phyloP scores from a whole-genome alignment of 2,113 vertebrate genomes.

The Hippolais icterina region DNA sequence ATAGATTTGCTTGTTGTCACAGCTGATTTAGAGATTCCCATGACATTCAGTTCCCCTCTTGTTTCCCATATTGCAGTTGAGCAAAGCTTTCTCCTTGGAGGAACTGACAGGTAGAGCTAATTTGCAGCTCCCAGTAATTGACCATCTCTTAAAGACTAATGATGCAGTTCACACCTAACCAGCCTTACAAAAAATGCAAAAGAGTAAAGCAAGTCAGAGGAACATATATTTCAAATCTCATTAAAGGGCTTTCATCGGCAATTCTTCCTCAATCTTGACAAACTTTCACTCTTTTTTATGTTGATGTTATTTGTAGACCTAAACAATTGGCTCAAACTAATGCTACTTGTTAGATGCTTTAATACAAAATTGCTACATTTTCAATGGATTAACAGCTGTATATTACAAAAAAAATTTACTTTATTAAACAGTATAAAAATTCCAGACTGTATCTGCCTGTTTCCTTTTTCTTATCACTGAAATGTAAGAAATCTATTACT shows the following conservation, averaged over 20 bases:
- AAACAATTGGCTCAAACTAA: neutral
- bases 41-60: neutral
- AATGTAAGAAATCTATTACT: neutral
- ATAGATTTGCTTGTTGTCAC: conserved; percentile 28
- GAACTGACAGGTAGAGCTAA: conserved; percentile 52
- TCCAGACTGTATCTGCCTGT: neutral
- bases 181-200: conserved; percentile 20
- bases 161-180: conserved; percentile 47
- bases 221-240: conserved; percentile 39
- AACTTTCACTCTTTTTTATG: conserved; percentile 2
- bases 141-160: conserved; percentile 64
- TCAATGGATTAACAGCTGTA: neutral
- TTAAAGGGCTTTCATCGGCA: conserved; percentile 20
- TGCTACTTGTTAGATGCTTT: neutral
- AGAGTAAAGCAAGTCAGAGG: conserved; percentile 29
- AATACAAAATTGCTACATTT: neutral
- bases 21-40: conserved; percentile 34
- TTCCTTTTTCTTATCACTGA: neutral
- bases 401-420: neutral
- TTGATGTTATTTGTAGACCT: neutral
- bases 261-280: conserved; percentile 16
- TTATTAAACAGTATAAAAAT: neutral
- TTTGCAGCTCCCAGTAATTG: conserved; percentile 58
- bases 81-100: conserved; percentile 40
- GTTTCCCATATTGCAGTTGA: conserved; percentile 4